Evolutionary conservation across 92 coral and sea anemone genomes (phyloP), one percentile per base, ranked within the genome.

Genomic region (Epizoanthus fatuus): DNA sequence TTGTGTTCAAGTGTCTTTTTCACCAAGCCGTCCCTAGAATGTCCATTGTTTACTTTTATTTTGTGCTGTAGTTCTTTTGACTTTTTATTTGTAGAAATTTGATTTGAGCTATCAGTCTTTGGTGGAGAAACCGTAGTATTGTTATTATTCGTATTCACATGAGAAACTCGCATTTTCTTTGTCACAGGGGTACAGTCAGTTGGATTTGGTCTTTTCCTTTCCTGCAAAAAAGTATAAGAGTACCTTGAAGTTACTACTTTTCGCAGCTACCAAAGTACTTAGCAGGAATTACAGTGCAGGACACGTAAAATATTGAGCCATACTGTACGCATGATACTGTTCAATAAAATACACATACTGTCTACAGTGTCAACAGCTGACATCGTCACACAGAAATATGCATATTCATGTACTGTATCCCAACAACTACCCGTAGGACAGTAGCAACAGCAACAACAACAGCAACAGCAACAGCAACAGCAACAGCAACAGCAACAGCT

Each of bases 141-240:
- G 25, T 92, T 86, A 82, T 95, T 93, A 85, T 90, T 96, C 63
- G 88, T 79, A 20, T 68, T 88, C 11, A 79, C 52, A 29, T 90
- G 98, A 47, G 99, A 88, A 47, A 97, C 88, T 9, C 99, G 94
- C 63, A 90, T 95, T 71, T 83, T 93, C 91, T 97, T 97, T 32
- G 91, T 87, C 6, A 86, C 88, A 0, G 91, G 95, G 40, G 81
- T 81, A 25, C 81, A 9, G 44, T 90, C 90, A 73, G 66, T 89
- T 3, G 83, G 66, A 60, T 80, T 71, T 5, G 76, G 58, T 37
- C 90, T 74, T 49, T 90, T 86, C 15, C 66, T 55, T 16, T 69
- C 55, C 88, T 74, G 83, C 12, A 60, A 80, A 81, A 51, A 17
- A 47, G 37, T 13, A 49, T 12, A 10, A 14, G 29, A 17, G 53